A percentile compares a stretch with the other conserved stretches of the same genome.
Evolutionary conservation across 2,113 vertebrate species (phyloP).

Genomic region (Glaucidium brasilianum): DNA sequence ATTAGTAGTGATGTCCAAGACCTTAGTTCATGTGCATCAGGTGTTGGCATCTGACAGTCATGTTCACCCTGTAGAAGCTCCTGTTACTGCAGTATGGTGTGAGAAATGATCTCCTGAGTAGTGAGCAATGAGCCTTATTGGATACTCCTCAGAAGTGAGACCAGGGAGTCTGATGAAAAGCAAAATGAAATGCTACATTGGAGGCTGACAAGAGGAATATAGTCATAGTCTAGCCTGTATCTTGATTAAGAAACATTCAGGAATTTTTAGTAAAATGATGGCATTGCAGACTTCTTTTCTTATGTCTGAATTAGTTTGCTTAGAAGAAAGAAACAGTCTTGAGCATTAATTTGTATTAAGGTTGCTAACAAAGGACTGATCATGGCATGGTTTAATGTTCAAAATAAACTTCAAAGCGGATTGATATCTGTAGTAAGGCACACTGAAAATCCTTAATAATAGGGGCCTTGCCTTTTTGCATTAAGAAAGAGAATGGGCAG

Average conservation of each 20-base stretch:
- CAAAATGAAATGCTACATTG: background rate
- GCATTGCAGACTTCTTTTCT: background rate
- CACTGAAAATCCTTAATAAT: background rate
- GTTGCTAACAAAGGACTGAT: background rate
- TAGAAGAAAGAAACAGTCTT: background rate
- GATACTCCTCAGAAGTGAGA: background rate
- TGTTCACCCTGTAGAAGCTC: background rate
- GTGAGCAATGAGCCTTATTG: background rate
- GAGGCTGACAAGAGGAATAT: background rate
- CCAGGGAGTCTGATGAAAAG: background rate
- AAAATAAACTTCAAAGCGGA: background rate
- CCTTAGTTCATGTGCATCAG: background rate
- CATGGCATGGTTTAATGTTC: background rate
- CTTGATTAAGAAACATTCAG: background rate
- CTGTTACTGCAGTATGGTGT: background rate
- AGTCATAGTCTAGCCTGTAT: background rate
- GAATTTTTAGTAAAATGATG: background rate
- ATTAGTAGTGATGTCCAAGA: background rate
- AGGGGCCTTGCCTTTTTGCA: background rate
- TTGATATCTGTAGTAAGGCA: background rate
- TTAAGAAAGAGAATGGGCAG: background rate
- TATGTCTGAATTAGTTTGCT: background rate
- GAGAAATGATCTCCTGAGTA: background rate
- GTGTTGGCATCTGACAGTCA: background rate
- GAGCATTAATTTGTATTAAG: background rate